Evolutionary conservation across 2,888 invertebrate species (phyloP).

Genomic region (Aethes cnicana): DNA sequence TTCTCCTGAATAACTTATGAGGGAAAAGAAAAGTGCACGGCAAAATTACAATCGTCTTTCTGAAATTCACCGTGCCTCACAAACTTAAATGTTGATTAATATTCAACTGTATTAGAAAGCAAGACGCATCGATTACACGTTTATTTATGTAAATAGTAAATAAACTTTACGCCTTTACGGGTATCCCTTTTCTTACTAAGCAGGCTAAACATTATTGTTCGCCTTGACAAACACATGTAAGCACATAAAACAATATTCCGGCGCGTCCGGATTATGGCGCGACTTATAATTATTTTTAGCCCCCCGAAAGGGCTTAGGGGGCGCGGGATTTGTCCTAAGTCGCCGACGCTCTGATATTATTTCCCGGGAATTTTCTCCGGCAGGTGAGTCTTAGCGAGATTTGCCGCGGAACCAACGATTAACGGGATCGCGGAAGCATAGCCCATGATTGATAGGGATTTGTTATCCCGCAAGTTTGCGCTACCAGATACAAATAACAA

Average conservation of each 20-base stretch:
- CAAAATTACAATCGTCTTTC: too few species aligned
- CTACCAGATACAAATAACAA: neutral
- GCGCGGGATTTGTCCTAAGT: constrained; percentile 71
- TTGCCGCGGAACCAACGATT: constrained; percentile 49
- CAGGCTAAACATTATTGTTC: too few species aligned
- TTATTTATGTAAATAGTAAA: too few species aligned
- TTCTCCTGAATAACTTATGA: too few species aligned
- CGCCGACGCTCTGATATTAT: constrained; percentile 77
- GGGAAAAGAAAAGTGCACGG: too few species aligned
- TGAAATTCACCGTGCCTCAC: too few species aligned
- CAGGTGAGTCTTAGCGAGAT: constrained; percentile 53
- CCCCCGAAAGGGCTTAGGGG: constrained; percentile 71
- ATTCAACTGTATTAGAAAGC: too few species aligned
- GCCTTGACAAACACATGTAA: constrained; percentile 36
- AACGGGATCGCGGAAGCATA: constrained; percentile 40
- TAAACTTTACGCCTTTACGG: too few species aligned
- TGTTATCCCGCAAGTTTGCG: neutral
- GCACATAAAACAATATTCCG: constrained; percentile 45
- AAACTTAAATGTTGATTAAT: too few species aligned
- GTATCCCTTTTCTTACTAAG: too few species aligned
- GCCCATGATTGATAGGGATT: constrained; percentile 27
- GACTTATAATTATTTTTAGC: constrained; percentile 66
- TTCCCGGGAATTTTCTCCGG: constrained; percentile 53
- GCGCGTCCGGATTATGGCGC: constrained; percentile 46
- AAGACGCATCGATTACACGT: too few species aligned